phyloP scores from a whole-genome alignment of 1,140 invertebrate genomes.

The Drosophila chauvacae region DNA sequence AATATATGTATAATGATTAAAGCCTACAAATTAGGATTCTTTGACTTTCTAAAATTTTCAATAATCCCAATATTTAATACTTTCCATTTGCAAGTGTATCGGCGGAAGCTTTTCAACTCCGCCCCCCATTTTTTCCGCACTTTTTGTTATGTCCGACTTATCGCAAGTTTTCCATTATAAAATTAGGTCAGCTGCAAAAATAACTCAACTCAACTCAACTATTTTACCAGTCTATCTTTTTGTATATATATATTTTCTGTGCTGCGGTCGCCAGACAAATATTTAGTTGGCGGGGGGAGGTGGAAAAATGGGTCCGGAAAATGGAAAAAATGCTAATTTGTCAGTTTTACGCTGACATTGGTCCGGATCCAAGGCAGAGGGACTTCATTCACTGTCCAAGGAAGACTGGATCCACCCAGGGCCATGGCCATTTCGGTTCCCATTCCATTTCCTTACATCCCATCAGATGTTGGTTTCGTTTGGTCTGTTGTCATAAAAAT shows the following conservation, averaged over 20 bases:
- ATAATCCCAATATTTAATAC: background rate
- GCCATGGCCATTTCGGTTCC: conserved; percentile 34
- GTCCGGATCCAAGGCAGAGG: conserved; percentile 36
- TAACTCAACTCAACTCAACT: conserved; percentile 80
- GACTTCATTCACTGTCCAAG: conserved; percentile 24
- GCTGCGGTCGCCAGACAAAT: conserved; percentile 70
- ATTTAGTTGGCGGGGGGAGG: conserved; percentile 64
- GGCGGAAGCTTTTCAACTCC: background rate
- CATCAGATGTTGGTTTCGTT: conserved; percentile 43
- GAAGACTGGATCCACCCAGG: conserved; percentile 30
- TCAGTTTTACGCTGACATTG: conserved; percentile 82
- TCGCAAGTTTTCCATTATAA: conserved; percentile 83
- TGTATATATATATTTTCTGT: conserved; percentile 32
- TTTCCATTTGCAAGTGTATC: conserved; percentile 10
- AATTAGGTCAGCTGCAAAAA: conserved; percentile 83
- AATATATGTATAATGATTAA: background rate
- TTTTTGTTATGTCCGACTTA: conserved; percentile 64
- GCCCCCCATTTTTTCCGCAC: conserved; percentile 6
- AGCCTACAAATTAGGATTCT: too few species aligned
- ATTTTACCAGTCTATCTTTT: conserved; percentile 67
- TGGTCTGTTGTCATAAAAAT: conserved; percentile 77
- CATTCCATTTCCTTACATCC: conserved; percentile 8
- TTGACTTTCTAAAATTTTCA: background rate
- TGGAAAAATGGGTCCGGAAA: conserved; percentile 65
- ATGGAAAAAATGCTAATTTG: conserved; percentile 83